phyloP scores from a whole-genome alignment of 2,113 vertebrate species.

The Myotis davidii region DNA sequence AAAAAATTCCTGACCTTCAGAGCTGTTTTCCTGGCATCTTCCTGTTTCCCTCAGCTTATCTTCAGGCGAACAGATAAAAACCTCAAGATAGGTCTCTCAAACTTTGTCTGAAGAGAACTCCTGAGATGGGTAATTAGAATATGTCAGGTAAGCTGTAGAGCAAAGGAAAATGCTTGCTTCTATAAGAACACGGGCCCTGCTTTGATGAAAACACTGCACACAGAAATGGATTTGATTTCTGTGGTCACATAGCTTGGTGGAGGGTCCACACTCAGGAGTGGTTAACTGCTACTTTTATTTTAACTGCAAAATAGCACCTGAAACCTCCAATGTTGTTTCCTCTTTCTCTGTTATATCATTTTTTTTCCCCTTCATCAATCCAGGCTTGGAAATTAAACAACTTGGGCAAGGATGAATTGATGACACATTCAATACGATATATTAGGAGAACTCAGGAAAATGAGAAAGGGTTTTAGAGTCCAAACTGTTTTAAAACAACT shows the following conservation, averaged over 20 bases:
- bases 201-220: constrained; percentile 68
- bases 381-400: neutral
- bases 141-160: constrained; percentile 74
- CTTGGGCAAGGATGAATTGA: neutral
- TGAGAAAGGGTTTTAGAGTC: neutral
- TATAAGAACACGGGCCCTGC: constrained; percentile 64
- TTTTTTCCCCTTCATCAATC: neutral
- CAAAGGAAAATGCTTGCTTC: constrained; percentile 75
- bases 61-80: constrained; percentile 72
- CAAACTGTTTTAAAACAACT: neutral
- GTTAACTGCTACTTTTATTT: constrained; percentile 4
- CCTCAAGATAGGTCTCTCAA: constrained; percentile 76
- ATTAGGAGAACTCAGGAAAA: neutral
- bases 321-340: neutral
- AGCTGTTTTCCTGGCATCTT: constrained; percentile 76
- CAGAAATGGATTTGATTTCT: neutral
- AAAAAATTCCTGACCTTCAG: constrained; percentile 84
- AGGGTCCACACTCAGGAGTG: neutral
- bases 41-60: constrained; percentile 74
- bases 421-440: neutral
- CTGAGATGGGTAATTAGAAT: constrained; percentile 62
- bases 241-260: neutral
- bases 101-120: constrained; percentile 63
- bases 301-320: neutral
- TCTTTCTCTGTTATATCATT: neutral